Evolutionary conservation across 1,140 invertebrate genomes (phyloP), one percentile per base, ranked within the genome.

Genomic region (Acromyrmex echinatior): DNA sequence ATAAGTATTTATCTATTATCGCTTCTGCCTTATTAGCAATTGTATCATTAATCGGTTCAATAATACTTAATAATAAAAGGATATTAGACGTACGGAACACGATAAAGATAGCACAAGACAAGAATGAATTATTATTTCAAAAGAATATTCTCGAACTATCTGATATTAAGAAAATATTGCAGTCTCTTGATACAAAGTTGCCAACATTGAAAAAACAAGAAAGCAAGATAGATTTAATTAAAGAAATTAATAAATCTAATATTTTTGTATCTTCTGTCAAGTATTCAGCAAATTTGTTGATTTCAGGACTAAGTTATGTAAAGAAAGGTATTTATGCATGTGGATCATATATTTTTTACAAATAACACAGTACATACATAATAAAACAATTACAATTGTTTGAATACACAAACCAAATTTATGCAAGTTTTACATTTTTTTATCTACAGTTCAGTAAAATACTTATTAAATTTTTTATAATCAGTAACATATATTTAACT

Each of bases 1-100:
- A 94, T 45, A 95, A 95, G 65, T 95, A 95, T 87, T 28, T 95
- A 28, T 95, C 95, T 6, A 93, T 95, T 51, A 21, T 95, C 16
- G 93, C 93, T 0, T 95, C 95, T 3, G 88, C 93, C 9, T n/a
- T 90, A 18, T 76, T 95, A 25, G 93, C 93, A 4, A 86, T 95
- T 58, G 0, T 94, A 78, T 95, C 95, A 7, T 79, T 95, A 14
- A 82, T 90, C 18, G 93, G 92, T 45, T 95, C 94, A 6, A 95
- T 94, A 87, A 91, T 95, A 79, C 94, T 95, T 77, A 95, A 95
- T 62, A 93, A 95, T 71, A 93, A 85, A 56, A 93, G 93, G 88
- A 93, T 94, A 74, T 18, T 70, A 18, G 89, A 93, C n/a, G 88
- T 95, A 25, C 87, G 91, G 76, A 91, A 88, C 62, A 86, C 90